Percentiles rank a stretch among this genome's conserved stretches.
These are phyloP conservation scores for Lepidocyrtinus sp. DNA, from an alignment of 2,888 invertebrate genomes.

Conservation along the genomic window DNA sequence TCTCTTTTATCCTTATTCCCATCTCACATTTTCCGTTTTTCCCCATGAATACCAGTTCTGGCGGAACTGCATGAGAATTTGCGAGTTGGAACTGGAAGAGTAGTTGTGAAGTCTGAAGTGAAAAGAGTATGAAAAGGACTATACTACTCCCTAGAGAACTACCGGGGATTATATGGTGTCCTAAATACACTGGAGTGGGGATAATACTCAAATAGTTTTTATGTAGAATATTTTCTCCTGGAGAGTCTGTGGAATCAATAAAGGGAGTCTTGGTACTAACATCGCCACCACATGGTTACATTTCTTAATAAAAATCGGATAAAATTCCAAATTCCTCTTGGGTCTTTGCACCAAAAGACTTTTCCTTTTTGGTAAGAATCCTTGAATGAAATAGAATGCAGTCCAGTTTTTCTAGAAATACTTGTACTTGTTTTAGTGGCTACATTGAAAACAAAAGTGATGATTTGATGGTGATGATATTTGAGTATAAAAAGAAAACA, in stretches of 20 bases:
- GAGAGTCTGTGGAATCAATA: conserved; percentile 4
- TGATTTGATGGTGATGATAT: conserved; percentile 17
- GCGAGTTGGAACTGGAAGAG: not conserved
- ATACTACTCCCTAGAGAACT: conserved; percentile 11
- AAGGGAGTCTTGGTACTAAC: conserved; percentile 7
- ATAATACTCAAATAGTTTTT: not conserved
- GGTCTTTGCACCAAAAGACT: no score
- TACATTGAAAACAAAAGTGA: conserved; percentile 16
- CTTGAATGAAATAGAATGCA: no score
- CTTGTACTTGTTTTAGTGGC: no score
- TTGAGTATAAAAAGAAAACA: not conserved
- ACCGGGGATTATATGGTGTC: conserved; percentile 19
- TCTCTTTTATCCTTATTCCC: conserved; percentile 8
- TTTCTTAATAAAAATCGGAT: no score
- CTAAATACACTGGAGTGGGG: conserved; percentile 11
- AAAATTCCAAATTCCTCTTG: no score
- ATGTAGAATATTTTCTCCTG: not conserved
- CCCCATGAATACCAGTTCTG: not conserved
- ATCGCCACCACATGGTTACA: conserved; percentile 6
- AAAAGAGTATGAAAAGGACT: not conserved
- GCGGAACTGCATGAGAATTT: conserved; percentile 2
- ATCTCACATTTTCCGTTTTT: conserved; percentile 9
- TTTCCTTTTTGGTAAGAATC: no score
- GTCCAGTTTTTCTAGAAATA: no score
- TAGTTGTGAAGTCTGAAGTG: not conserved